Evolutionary conservation across 2,888 invertebrate genomes (phyloP).

Genomic region (Drosophila kokeensis): DNA sequence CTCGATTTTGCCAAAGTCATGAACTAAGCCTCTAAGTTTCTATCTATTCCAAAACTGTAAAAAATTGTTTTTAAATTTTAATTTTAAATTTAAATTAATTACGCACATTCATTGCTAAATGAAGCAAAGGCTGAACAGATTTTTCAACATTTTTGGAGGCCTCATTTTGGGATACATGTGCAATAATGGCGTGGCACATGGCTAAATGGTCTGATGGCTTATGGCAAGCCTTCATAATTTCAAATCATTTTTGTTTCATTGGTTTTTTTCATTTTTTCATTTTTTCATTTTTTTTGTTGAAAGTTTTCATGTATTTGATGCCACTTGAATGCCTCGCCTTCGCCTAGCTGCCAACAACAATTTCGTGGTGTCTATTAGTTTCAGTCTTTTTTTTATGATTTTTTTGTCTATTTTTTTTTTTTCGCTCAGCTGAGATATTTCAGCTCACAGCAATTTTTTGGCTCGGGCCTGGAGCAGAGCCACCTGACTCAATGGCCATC

Average conservation of each 20-base stretch:
- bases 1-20: not conserved
- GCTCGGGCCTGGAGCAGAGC: conserved; percentile 28
- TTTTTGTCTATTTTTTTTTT: not conserved
- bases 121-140: conserved; percentile 24
- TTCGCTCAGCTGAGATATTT: conserved; percentile 28
- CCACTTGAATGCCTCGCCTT: conserved; percentile 47
- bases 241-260: conserved; percentile 49
- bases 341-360: conserved; percentile 52
- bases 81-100: conserved; percentile 19
- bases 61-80: too few relatives aligned
- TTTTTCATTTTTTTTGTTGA: conserved; percentile 27
- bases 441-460: conserved; percentile 18
- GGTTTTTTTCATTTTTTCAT: conserved; percentile 8
- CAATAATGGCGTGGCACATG: conserved; percentile 43
- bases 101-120: conserved; percentile 11
- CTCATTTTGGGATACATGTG: conserved; percentile 33
- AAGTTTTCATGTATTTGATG: conserved; percentile 50
- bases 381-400: conserved; percentile 1
- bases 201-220: conserved; percentile 46
- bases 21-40: not conserved
- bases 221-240: conserved; percentile 63
- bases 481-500: conserved; percentile 18
- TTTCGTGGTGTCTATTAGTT: conserved; percentile 19
- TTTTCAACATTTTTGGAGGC: conserved; percentile 32
- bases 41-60: not conserved